A percentile compares a stretch with the other conserved stretches of the same genome.
These are phyloP conservation scores for Gastrophysa polygoni DNA, from an alignment of 2,888 invertebrate genomes.

Conservation along the genomic window DNA sequence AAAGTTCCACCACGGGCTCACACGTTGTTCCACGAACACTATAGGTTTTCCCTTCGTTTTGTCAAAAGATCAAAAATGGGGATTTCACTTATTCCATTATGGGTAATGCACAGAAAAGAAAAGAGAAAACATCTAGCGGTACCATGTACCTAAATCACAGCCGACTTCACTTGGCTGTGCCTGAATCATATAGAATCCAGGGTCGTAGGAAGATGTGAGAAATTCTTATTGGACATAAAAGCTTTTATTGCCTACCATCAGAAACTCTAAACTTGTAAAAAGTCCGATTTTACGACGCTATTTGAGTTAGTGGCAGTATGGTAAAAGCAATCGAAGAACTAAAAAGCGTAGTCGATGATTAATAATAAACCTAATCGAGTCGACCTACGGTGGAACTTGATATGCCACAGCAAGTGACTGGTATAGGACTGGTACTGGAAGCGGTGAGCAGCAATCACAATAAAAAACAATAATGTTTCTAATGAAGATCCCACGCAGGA, in stretches of 20 bases:
- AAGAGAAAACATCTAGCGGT: no score
- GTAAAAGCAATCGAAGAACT: slow-evolving; percentile 4
- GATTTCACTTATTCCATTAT: no score
- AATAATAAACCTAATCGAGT: neutral
- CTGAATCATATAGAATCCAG: no score
- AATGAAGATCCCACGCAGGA: no score
- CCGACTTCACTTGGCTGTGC: no score
- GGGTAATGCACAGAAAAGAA: no score
- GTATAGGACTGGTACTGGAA: neutral
- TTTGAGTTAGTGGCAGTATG: slow-evolving; percentile 2
- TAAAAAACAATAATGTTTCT: neutral
- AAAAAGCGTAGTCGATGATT: neutral
- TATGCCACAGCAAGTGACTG: neutral
- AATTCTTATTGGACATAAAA: neutral
- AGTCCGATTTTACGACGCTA: slow-evolving; percentile 9
- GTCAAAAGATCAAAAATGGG: no score
- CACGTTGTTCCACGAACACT: no score
- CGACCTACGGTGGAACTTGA: neutral
- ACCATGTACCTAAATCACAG: no score
- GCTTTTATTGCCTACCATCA: slow-evolving; percentile 6
- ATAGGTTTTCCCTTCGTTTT: no score
- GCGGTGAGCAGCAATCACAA: neutral
- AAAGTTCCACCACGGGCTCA: no score
- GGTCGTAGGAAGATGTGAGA: neutral
- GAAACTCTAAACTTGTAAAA: slow-evolving; percentile 7